These are phyloP conservation scores for Diabrotica undecimpunctata DNA, from an alignment of 1,140 invertebrate genomes.

Conservation along the genomic window DNA sequence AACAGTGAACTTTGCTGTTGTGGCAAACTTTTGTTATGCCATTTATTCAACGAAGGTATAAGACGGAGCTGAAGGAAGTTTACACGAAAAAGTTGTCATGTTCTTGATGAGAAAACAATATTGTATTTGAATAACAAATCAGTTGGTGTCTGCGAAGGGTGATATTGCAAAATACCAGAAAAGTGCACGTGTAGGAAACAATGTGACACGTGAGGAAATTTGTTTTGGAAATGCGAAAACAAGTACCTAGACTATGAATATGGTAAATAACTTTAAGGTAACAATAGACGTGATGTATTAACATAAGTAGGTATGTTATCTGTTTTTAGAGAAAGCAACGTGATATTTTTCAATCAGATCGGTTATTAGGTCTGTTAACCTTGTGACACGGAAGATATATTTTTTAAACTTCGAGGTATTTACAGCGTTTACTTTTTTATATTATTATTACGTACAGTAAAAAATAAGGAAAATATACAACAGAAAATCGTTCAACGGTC, in stretches of 20 bases:
- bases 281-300: no score
- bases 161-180: background rate
- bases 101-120: slow-evolving; percentile 1
- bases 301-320: no score
- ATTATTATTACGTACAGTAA: no score
- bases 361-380: no score
- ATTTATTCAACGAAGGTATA: background rate
- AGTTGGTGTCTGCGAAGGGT: background rate
- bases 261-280: background rate
- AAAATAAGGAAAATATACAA: no score
- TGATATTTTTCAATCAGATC: no score
- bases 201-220: background rate
- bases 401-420: no score
- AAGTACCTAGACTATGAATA: background rate
- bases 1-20: background rate
- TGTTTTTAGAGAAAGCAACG: no score
- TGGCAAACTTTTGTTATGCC: background rate
- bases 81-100: background rate
- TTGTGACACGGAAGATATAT: no score
- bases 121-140: slow-evolving; percentile 3
- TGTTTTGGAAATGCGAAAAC: background rate
- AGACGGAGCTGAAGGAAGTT: background rate
- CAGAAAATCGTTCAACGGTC: no score
- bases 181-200: background rate
- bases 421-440: no score